phyloP scores from a whole-genome alignment of 2,888 invertebrate genomes.

The Ichneumoninae sp. region DNA sequence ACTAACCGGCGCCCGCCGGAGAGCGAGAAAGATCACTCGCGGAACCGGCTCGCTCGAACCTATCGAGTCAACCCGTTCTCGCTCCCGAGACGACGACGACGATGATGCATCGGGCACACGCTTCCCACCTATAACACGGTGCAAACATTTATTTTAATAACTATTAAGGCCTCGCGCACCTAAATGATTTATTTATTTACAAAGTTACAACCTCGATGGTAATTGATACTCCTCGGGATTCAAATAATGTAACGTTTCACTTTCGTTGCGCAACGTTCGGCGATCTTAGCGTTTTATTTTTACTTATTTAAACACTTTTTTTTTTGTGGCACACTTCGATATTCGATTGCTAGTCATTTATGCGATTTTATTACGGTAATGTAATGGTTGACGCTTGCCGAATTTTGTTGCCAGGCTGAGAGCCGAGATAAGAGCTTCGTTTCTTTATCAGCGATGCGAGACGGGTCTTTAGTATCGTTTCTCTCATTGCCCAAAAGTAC shows the following conservation, averaged over 20 bases:
- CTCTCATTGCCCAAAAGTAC: neutral
- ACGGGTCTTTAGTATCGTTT: neutral
- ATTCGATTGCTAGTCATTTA: too few relatives aligned
- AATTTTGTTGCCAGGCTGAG: neutral
- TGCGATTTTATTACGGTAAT: neutral
- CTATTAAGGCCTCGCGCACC: neutral
- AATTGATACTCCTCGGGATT: neutral
- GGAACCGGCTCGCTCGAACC: conserved; percentile 14
- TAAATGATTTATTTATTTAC: conserved; percentile 5
- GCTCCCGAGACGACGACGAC: conserved; percentile 15
- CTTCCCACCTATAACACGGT: neutral
- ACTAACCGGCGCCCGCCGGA: conserved; percentile 28
- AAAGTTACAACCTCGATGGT: neutral
- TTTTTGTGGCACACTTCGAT: neutral
- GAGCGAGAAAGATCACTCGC: conserved; percentile 18
- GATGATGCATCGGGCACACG: conserved; percentile 16
- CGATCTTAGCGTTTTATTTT: neutral
- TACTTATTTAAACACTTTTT: neutral
- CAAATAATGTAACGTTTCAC: conserved; percentile 1
- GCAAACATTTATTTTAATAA: conserved; percentile 11
- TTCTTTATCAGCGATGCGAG: neutral
- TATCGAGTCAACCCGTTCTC: conserved; percentile 26
- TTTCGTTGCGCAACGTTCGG: neutral
- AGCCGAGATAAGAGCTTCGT: neutral
- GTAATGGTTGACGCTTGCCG: neutral